Conservation (phyloP, 2,113 vertebrate genomes). For the Entelurus aequoreus region DNA sequence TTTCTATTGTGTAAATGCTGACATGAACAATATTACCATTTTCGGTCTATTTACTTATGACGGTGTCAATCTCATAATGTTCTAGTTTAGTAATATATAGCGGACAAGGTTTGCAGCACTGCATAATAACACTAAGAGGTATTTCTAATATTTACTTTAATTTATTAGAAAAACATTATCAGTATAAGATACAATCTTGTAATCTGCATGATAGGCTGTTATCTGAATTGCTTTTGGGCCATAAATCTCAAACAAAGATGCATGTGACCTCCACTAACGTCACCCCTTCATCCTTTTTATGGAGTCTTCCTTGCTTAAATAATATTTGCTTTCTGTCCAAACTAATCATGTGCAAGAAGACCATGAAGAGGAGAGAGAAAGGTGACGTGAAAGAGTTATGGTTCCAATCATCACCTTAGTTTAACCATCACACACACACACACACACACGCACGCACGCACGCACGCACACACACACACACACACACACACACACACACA, state of each 20-base stretch:
- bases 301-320: conserved; percentile 8
- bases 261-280: neutral
- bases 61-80: no score
- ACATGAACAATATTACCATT: no score
- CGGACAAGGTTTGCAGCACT: no score
- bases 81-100: no score
- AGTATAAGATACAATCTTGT: no score
- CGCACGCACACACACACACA: neutral
- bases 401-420: conserved; percentile 24
- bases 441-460: neutral
- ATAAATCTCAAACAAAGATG: conserved; percentile 25
- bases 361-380: conserved; percentile 3
- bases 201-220: no score
- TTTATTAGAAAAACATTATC: no score
- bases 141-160: no score
- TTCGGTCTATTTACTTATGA: no score
- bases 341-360: neutral
- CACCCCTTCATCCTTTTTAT: conserved; percentile 9
- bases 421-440: conserved; percentile 8
- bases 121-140: no score
- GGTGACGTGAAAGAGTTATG: conserved; percentile 42
- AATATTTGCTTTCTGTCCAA: conserved; percentile 11
- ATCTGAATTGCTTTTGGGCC: conserved; percentile 26
- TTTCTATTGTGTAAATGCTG: no score
- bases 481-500: conserved; percentile 2